Base-by-base conservation (phyloP, 2,888 invertebrate species). In the Oxystoma pomonae region DNA sequence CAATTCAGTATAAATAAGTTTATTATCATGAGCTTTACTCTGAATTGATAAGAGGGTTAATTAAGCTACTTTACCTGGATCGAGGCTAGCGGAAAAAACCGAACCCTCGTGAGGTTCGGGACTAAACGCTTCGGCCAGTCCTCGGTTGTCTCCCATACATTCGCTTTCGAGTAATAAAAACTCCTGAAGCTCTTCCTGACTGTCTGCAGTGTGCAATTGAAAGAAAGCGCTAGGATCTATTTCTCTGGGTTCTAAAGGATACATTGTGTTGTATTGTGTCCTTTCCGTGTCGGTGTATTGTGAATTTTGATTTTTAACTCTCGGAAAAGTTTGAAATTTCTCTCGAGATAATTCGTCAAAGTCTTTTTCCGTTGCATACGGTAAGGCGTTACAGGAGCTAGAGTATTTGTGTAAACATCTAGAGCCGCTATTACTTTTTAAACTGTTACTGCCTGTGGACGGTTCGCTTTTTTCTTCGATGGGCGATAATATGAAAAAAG, bases 151-250 rank as follows among this genome's bases (percentile, higher is more conserved):
- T 17, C 76, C 77, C 80, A 82, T 84, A 70, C 85, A 86, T 74
- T 85, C 84, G 70, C 84, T 86, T 75, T 86, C 86, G 16, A 86
- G 74, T 58, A 86, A 74, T 61, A 87, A 77, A 75, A 87, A 86
- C 73, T 87, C 86, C 70, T 86, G 85, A 50, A 87, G 76, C 68
- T 87, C 86, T 69, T 87, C 86, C 69, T 85, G 84, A 71, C 85
- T 86, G 66, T 86, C 85, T 1, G 84, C 84, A 0, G 83, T 84
- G 69, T 86, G 85, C 16, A 86, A 74, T 72, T 86, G 86, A 62
- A 82, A 83, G 68, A 83, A 86, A 20, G 79, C 80, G 61, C 82
- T 82, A 1, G 85, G 81, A 70, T 86, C 86, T 58, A 86, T 77
- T 75, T 86, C 86, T 65, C 85, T 75, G 0, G 86, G 86, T 71